phyloP scores from a whole-genome alignment of 2,888 invertebrate species.

The Junonia oenone region DNA sequence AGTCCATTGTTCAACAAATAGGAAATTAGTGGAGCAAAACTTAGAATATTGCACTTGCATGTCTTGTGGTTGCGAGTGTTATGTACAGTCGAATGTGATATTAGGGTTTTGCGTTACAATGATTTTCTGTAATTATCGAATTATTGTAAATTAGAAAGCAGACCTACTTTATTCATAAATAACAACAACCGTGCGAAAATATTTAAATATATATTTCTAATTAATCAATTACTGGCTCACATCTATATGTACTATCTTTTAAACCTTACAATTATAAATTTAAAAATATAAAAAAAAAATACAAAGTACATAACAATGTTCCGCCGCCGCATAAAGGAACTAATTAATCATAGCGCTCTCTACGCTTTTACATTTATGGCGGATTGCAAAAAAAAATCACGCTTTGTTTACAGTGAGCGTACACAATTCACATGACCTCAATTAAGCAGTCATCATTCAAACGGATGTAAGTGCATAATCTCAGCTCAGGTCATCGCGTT shows the following conservation, averaged over 20 bases:
- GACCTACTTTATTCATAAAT: too few species aligned
- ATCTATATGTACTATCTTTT: background rate
- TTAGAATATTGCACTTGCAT: slow-evolving; percentile 1
- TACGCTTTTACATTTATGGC: slow-evolving; percentile 31
- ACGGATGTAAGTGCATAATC: slow-evolving; percentile 76
- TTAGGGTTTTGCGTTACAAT: too few species aligned
- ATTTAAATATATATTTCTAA: too few species aligned
- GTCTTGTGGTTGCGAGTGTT: background rate
- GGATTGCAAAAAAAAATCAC: slow-evolving; percentile 42
- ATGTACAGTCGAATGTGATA: too few species aligned
- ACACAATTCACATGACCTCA: slow-evolving; percentile 60
- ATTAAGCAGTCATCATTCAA: slow-evolving; percentile 72
- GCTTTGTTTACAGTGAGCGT: slow-evolving; percentile 43
- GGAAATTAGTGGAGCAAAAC: background rate
- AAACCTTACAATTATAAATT: background rate
- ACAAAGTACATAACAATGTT: slow-evolving; percentile 8
- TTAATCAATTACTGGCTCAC: background rate
- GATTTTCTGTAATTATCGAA: too few species aligned
- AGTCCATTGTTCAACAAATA: background rate
- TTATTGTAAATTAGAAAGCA: too few species aligned
- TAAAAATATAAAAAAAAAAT: slow-evolving; percentile 1
- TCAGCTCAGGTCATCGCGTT: slow-evolving; percentile 69
- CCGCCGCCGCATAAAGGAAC: slow-evolving; percentile 15
- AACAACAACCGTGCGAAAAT: too few species aligned
- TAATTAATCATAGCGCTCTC: slow-evolving; percentile 29